These are phyloP conservation scores for Poeciliopsis turrubarensis DNA, from an alignment of 2,113 vertebrate genomes.

Conservation along the genomic window DNA sequence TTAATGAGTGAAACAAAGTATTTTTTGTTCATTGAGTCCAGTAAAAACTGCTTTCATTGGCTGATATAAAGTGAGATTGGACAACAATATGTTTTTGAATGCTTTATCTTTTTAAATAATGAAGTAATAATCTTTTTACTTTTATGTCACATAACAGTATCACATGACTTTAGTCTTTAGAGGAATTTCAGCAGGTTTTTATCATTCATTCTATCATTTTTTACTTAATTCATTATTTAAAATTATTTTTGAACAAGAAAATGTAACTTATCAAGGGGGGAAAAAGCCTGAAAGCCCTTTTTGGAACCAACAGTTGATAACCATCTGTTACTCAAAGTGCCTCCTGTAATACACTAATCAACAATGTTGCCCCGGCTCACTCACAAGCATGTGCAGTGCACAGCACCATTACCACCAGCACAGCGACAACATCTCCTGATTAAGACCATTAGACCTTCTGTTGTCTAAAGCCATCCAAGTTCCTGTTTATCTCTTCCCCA, in stretches of 20 bases:
- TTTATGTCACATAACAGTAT: neutral
- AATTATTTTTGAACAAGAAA: conserved; percentile 10
- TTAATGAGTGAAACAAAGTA: neutral
- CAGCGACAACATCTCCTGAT: conserved; percentile 66
- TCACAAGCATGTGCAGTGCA: conserved; percentile 54
- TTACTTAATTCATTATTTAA: neutral
- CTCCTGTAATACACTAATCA: conserved; percentile 62
- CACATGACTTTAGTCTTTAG: too few relatives aligned
- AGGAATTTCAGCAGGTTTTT: neutral
- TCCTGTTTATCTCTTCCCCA: conserved; percentile 62
- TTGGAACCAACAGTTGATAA: conserved; percentile 51
- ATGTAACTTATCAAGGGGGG: conserved; percentile 11
- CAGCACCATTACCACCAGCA: conserved; percentile 57
- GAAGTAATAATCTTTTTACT: neutral
- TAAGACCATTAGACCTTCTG: conserved; percentile 75
- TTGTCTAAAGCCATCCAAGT: conserved; percentile 65
- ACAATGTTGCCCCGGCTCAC: conserved; percentile 52
- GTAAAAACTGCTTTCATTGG: neutral
- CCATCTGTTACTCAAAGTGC: conserved; percentile 66
- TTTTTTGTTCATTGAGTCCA: neutral
- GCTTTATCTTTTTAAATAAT: neutral
- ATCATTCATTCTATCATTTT: too few relatives aligned
- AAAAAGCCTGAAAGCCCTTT: conserved; percentile 38
- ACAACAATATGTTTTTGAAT: neutral
- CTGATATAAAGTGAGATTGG: neutral